Evolutionary conservation across 1,140 invertebrate species (phyloP).

Genomic region (Mizuhopecten yessoensis): DNA sequence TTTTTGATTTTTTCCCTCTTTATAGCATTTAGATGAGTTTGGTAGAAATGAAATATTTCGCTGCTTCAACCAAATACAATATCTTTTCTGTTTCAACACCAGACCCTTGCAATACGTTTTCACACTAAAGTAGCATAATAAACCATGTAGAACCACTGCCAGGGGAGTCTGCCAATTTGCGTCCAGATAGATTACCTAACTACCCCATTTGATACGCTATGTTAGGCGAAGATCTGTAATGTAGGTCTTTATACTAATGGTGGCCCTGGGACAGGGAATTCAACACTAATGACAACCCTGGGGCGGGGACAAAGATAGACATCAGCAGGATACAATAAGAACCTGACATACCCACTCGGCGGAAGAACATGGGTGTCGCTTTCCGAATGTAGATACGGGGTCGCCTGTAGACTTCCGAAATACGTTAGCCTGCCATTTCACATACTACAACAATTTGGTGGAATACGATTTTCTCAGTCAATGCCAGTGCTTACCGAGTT

Average conservation of each 20-base stretch:
- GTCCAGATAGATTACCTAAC: no score
- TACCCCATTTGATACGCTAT: no score
- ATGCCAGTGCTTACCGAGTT: no score
- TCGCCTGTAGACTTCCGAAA: neutral
- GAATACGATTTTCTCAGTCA: no score
- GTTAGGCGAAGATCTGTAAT: no score
- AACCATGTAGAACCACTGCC: no score
- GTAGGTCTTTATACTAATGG: neutral
- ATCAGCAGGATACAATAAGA: neutral
- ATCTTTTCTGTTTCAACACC: no score
- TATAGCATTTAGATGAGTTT: neutral
- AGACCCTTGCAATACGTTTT: no score
- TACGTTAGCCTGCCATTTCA: neutral
- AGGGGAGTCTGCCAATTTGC: no score
- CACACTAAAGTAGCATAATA: no score
- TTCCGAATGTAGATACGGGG: neutral
- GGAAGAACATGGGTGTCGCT: neutral
- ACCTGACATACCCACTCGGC: neutral
- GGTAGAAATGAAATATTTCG: neutral
- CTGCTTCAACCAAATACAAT: neutral
- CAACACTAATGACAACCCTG: neutral
- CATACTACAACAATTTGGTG: no score
- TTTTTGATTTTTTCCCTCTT: neutral
- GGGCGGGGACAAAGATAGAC: neutral
- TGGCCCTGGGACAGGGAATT: neutral